Percentiles rank a stretch among this genome's conserved stretches.
Conservation (phyloP, 2,797 vertebrate species). For the Microhierax caerulescens region DNA sequence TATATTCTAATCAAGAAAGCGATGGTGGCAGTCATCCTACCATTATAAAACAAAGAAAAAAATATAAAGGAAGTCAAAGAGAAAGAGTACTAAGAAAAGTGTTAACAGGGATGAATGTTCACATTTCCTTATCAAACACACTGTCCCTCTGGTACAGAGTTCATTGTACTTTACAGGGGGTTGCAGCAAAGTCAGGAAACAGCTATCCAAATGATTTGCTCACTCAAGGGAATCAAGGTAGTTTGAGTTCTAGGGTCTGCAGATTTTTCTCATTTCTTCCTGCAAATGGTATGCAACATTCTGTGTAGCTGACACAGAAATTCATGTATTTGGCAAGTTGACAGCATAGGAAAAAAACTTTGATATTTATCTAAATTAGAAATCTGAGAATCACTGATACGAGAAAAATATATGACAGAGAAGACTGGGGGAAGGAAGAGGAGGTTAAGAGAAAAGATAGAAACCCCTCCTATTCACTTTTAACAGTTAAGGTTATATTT, state of each 20-base stretch:
- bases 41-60: not conserved
- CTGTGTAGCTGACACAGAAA: not conserved
- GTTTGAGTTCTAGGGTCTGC: not conserved
- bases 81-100: not conserved
- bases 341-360: not conserved
- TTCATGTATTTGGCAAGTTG: not conserved
- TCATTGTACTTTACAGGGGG: not conserved
- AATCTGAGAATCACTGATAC: not conserved
- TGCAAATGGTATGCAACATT: not conserved
- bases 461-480: not conserved
- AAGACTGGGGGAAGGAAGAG: not conserved
- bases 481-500: not conserved
- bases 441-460: not conserved
- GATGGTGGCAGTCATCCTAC: not conserved
- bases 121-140: not conserved
- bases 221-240: not conserved
- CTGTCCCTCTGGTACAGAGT: not conserved
- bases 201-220: not conserved
- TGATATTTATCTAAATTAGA: not conserved
- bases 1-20: not conserved
- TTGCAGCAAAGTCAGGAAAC: not conserved
- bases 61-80: not conserved
- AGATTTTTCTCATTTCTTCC: not conserved
- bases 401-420: not conserved
- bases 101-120: not conserved